These are phyloP conservation scores for Campodea augens DNA, from an alignment of 1,140 invertebrate genomes.

Conservation along the genomic window DNA sequence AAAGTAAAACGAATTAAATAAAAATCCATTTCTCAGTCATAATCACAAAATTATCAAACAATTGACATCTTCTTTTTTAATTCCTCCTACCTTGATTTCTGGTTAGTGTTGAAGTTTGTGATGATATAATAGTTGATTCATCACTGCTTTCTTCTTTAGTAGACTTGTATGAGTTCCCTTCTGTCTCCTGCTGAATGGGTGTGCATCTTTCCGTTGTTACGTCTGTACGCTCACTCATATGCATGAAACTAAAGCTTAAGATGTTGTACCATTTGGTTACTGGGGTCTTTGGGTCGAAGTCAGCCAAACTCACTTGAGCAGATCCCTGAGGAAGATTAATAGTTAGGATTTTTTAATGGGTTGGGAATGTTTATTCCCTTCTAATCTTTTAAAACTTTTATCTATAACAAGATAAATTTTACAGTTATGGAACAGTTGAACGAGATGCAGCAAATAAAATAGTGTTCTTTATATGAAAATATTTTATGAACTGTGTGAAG, in stretches of 20 bases:
- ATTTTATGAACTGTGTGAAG: too few relatives aligned
- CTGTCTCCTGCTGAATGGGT: slow-evolving; percentile 27
- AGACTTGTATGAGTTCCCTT: slow-evolving; percentile 19
- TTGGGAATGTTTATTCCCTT: too few relatives aligned
- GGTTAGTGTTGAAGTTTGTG: slow-evolving; percentile 85
- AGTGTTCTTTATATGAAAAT: too few relatives aligned
- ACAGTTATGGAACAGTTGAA: too few relatives aligned
- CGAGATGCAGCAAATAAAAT: too few relatives aligned
- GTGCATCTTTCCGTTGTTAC: slow-evolving; percentile 1
- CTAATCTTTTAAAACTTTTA: too few relatives aligned
- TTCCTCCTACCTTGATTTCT: slow-evolving; percentile 58
- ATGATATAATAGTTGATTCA: slow-evolving; percentile 89
- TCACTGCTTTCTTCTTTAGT: slow-evolving; percentile 81
- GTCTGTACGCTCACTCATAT: slow-evolving; percentile 22
- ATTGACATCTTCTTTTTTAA: slow-evolving; percentile 20
- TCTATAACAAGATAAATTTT: neutral
- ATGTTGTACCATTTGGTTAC: slow-evolving; percentile 89
- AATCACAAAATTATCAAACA: too few relatives aligned
- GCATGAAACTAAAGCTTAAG: slow-evolving; percentile 69
- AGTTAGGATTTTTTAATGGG: too few relatives aligned
- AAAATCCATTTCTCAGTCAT: too few relatives aligned
- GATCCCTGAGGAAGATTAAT: slow-evolving; percentile 57
- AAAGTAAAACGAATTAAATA: too few relatives aligned
- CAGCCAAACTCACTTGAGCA: slow-evolving; percentile 83
- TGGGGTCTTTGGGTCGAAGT: slow-evolving; percentile 65